phyloP scores from a whole-genome alignment of 2,888 invertebrate genomes.

The Caenorhabditis doughertyi region DNA sequence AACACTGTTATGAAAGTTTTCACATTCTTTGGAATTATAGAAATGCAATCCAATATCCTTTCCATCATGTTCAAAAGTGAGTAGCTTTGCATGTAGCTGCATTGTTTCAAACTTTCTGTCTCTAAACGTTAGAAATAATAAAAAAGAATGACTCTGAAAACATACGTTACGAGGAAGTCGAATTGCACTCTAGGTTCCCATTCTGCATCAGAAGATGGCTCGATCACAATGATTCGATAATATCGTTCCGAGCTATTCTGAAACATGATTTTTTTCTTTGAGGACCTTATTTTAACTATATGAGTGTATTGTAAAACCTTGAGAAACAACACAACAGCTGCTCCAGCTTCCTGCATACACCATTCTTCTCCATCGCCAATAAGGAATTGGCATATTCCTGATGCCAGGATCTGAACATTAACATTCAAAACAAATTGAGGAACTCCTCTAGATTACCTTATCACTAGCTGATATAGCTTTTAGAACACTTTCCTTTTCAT shows the following conservation, averaged over 20 bases:
- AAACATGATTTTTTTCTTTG: too few relatives aligned
- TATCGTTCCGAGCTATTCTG: slow-evolving; percentile 47
- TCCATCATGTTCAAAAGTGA: slow-evolving; percentile 22
- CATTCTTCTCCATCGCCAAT: slow-evolving; percentile 13
- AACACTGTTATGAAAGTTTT: slow-evolving; percentile 32
- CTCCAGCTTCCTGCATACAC: not conserved
- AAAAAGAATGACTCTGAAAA: not conserved
- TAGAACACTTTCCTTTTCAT: slow-evolving; percentile 42
- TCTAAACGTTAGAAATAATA: slow-evolving; percentile 9
- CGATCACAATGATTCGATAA: slow-evolving; percentile 44
- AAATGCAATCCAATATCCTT: slow-evolving; percentile 37
- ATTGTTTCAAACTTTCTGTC: slow-evolving; percentile 42
- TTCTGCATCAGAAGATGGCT: slow-evolving; percentile 34
- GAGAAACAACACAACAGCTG: slow-evolving; percentile 33
- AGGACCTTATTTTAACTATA: too few relatives aligned
- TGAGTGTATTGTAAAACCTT: slow-evolving; percentile 18
- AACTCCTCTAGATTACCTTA: slow-evolving; percentile 18
- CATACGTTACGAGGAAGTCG: slow-evolving; percentile 37
- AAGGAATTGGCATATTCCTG: slow-evolving; percentile 36
- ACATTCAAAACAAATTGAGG: not conserved
- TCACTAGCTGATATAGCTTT: slow-evolving; percentile 45
- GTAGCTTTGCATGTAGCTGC: slow-evolving; percentile 34
- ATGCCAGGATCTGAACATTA: slow-evolving; percentile 26
- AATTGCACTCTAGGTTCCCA: slow-evolving; percentile 48
- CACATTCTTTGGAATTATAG: slow-evolving; percentile 48